Evolutionary conservation across 2,797 vertebrate genomes (phyloP).

Genomic region (Neomorphus geoffroyi): DNA sequence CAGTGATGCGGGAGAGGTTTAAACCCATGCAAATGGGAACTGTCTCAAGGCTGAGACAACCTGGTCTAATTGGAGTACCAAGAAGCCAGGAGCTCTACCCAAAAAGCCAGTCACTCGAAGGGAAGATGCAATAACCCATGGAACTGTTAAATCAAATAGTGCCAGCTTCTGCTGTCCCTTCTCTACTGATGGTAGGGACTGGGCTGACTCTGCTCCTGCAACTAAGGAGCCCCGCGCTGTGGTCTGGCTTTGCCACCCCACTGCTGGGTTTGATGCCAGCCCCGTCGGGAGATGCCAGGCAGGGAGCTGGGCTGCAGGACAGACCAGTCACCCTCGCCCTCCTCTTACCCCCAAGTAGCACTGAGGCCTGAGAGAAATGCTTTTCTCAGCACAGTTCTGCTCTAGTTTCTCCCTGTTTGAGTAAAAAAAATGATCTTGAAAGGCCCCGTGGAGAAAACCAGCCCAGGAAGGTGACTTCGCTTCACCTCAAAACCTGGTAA

Average conservation of each 20-base stretch:
- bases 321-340: neutral
- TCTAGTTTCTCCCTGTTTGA: constrained; percentile 52
- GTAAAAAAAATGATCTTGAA: constrained; percentile 12
- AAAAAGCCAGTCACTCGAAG: neutral
- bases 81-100: neutral
- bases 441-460: constrained; percentile 33
- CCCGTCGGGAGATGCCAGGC: neutral
- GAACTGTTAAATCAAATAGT: constrained; percentile 12
- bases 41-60: neutral
- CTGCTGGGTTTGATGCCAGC: neutral
- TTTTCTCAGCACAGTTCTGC: constrained; percentile 62
- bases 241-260: neutral
- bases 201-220: neutral
- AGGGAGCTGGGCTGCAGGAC: neutral
- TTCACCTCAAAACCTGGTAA: constrained; percentile 60
- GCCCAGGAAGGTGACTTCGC: constrained; percentile 60
- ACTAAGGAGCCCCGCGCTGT: neutral
- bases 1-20: neutral
- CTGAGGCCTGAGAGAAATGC: constrained; percentile 36
- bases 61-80: neutral
- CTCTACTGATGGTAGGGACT: neutral
- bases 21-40: neutral
- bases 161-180: constrained; percentile 12
- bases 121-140: constrained; percentile 34
- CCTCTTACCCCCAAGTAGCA: neutral